Conservation (phyloP, 2,888 invertebrate genomes). For the Andrena marginata region DNA sequence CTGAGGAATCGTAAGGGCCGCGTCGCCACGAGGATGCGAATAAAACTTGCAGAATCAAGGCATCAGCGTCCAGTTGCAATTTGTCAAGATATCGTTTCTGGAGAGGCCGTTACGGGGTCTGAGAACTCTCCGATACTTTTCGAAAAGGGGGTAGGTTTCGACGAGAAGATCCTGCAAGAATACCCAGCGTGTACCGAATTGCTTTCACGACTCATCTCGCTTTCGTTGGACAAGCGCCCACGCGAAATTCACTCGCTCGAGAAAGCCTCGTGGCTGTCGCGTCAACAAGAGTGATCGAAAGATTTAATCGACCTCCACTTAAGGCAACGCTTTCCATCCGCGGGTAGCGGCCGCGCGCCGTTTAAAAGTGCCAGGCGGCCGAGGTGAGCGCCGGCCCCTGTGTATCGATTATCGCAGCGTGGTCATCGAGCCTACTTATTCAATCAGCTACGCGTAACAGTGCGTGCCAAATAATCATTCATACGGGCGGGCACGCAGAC, state of each 20-base stretch:
- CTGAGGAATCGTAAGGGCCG: background rate
- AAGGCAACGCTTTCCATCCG: background rate
- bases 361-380: constrained; percentile 14
- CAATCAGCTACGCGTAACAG: constrained; percentile 55
- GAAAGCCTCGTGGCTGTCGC: background rate
- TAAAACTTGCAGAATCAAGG: constrained; percentile 24
- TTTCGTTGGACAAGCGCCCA: background rate
- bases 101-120: background rate
- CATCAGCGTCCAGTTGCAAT: background rate
- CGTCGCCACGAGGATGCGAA: background rate
- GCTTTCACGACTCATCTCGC: background rate
- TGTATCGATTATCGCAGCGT: constrained; percentile 39
- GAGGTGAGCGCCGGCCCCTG: background rate
- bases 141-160: background rate
- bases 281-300: constrained; percentile 17
- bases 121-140: background rate
- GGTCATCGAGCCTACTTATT: constrained; percentile 53
- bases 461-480: constrained; percentile 61
- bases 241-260: background rate
- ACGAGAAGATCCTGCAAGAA: background rate
- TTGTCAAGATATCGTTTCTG: background rate
- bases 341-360: background rate
- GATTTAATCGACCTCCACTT: constrained; percentile 15
- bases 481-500: constrained; percentile 12
- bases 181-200: too few species aligned